These are phyloP conservation scores for Calameuta filiformis DNA, from an alignment of 2,888 invertebrate species.

Conservation along the genomic window DNA sequence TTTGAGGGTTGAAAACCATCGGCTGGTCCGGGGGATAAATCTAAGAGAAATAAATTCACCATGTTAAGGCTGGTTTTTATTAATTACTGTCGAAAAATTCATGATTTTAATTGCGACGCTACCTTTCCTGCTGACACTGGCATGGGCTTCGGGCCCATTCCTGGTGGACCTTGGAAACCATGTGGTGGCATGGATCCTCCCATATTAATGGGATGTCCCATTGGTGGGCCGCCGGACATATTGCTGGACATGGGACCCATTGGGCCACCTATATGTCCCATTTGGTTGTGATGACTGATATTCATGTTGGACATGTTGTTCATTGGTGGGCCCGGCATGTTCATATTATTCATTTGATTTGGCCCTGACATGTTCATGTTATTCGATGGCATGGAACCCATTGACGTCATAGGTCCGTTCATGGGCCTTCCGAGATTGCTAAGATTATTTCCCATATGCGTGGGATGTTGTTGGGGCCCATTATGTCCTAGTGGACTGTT, in stretches of 20 bases:
- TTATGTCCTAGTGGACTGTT: constrained; percentile 61
- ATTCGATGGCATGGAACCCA: constrained; percentile 73
- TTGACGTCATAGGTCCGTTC: constrained; percentile 78
- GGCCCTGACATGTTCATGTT: constrained; percentile 62
- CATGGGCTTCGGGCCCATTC: constrained; percentile 87
- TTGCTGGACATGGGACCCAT: constrained; percentile 71
- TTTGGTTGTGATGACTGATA: constrained; percentile 62
- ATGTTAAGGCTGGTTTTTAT: not conserved
- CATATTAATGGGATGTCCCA: constrained; percentile 67
- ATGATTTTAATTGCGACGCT: not conserved
- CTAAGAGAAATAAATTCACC: constrained; percentile 50
- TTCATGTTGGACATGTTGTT: constrained; percentile 70
- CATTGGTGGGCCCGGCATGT: constrained; percentile 79
- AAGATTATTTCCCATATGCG: constrained; percentile 61
- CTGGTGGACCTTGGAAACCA: constrained; percentile 68
- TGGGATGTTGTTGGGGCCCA: constrained; percentile 60
- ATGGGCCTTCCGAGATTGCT: constrained; percentile 71
- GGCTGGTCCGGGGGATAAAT: constrained; percentile 94
- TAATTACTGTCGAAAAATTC: not conserved
- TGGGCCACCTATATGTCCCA: constrained; percentile 65
- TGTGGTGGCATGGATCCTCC: constrained; percentile 70
- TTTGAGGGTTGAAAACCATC: constrained; percentile 98
- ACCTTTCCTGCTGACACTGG: constrained; percentile 92
- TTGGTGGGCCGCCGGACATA: constrained; percentile 68
- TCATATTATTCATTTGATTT: constrained; percentile 76